Conservation (phyloP, 2,113 vertebrate genomes). For the Equus quagga region DNA sequence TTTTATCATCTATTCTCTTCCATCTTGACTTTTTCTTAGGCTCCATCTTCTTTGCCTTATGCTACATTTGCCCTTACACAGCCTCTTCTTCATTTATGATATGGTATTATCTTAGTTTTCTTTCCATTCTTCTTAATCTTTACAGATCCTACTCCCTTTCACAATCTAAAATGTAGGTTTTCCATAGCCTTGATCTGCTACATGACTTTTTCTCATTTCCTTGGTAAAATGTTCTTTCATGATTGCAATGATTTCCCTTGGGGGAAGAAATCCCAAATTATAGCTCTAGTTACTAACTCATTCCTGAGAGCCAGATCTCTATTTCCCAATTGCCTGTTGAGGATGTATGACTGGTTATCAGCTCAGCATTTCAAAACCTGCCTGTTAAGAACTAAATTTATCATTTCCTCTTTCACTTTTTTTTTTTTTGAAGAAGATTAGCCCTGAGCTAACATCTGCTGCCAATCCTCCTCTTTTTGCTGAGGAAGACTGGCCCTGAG, state of each 20-base stretch:
- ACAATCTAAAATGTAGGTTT: neutral
- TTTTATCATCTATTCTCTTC: neutral
- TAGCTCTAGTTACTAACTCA: neutral
- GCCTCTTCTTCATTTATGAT: neutral
- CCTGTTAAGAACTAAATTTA: neutral
- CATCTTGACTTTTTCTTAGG: neutral
- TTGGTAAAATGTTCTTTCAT: neutral
- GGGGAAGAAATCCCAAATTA: constrained; percentile 35
- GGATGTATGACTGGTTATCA: neutral
- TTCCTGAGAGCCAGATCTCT: neutral
- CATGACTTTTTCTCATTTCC: neutral
- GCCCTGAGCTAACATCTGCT: too few relatives aligned
- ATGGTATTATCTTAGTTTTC: neutral
- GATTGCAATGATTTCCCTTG: neutral
- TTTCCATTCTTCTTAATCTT: neutral
- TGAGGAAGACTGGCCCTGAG: too few relatives aligned
- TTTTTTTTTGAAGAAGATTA: too few relatives aligned
- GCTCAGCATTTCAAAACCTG: constrained; percentile 16
- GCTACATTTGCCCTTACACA: neutral
- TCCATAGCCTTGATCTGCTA: neutral
- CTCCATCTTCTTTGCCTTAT: constrained; percentile 2
- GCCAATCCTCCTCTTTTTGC: too few relatives aligned
- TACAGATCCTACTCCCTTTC: neutral
- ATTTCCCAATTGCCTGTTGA: constrained; percentile 9
- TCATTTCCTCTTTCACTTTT: neutral